phyloP scores from a whole-genome alignment of 2,888 invertebrate species.

The Cephus rjabovi region DNA sequence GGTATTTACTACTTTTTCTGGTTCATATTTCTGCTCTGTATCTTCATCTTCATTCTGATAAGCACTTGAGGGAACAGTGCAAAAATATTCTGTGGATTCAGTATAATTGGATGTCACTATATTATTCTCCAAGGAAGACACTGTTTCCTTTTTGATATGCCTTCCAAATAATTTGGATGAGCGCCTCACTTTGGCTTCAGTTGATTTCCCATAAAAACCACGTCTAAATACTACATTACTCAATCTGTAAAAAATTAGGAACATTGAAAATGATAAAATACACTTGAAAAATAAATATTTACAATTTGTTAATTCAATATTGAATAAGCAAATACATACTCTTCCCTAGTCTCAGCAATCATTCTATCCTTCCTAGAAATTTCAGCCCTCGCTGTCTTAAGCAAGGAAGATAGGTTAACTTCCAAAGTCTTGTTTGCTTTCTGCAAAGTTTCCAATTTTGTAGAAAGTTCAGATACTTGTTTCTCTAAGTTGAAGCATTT shows the following conservation, averaged over 20 bases:
- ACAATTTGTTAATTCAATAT: background rate
- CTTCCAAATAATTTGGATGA: background rate
- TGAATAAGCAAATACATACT: constrained; percentile 44
- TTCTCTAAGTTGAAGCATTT: constrained; percentile 35
- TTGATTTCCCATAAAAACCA: background rate
- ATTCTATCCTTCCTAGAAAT: constrained; percentile 67
- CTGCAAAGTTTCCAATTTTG: constrained; percentile 31
- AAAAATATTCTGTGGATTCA: background rate
- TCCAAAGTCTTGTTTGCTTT: constrained; percentile 58
- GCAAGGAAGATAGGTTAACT: constrained; percentile 66
- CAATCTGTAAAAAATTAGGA: constrained; percentile 41
- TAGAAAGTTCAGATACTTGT: constrained; percentile 43
- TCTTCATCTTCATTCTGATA: constrained; percentile 13
- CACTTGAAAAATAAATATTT: background rate
- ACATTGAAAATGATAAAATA: background rate
- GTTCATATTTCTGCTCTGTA: constrained; percentile 31
- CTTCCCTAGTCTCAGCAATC: constrained; percentile 64
- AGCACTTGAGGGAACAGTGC: background rate
- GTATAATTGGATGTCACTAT: background rate
- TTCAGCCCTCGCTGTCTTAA: constrained; percentile 68
- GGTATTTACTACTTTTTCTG: constrained; percentile 33
- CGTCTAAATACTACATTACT: constrained; percentile 60
- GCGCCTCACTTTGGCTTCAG: background rate
- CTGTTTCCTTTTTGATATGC: background rate
- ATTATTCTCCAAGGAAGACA: background rate